These are phyloP conservation scores for Ellobius talpinus DNA, from an alignment of 2,113 vertebrate species.

Conservation along the genomic window DNA sequence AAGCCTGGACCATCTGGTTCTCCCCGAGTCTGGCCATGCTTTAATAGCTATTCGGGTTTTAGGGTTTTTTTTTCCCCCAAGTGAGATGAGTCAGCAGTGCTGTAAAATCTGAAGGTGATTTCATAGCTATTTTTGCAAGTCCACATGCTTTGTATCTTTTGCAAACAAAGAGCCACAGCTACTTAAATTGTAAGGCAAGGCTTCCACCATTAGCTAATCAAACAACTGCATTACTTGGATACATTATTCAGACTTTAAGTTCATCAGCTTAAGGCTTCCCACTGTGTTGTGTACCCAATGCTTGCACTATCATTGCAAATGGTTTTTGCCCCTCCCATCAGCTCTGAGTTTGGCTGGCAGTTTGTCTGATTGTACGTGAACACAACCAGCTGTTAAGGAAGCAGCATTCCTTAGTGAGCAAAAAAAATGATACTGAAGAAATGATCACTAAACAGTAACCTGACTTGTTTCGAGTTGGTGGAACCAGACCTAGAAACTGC, in stretches of 20 bases:
- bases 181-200: constrained; percentile 19
- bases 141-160: constrained; percentile 26
- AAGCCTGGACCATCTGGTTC: constrained; percentile 59
- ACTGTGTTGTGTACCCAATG: constrained; percentile 61
- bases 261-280: constrained; percentile 49
- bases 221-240: constrained; percentile 48
- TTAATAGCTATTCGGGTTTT: constrained; percentile 10
- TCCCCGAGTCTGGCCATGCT: background rate
- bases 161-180: constrained; percentile 34
- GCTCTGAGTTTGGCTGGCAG: constrained; percentile 42
- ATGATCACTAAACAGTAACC: constrained; percentile 31
- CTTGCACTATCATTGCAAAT: constrained; percentile 59
- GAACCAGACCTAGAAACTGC: constrained; percentile 41
- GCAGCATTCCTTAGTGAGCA: constrained; percentile 18
- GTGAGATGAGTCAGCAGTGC: constrained; percentile 48
- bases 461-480: constrained; percentile 62
- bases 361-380: constrained; percentile 30
- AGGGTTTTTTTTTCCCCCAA: background rate
- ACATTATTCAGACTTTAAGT: constrained; percentile 55
- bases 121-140: constrained; percentile 47
- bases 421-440: constrained; percentile 13
- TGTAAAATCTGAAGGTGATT: constrained; percentile 55
- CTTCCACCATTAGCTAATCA: constrained; percentile 8
- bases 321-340: background rate
- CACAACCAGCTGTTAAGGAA: constrained; percentile 56